phyloP scores from a whole-genome alignment of 2,797 vertebrate species.

The Microctenopoma stevenorrisi region DNA sequence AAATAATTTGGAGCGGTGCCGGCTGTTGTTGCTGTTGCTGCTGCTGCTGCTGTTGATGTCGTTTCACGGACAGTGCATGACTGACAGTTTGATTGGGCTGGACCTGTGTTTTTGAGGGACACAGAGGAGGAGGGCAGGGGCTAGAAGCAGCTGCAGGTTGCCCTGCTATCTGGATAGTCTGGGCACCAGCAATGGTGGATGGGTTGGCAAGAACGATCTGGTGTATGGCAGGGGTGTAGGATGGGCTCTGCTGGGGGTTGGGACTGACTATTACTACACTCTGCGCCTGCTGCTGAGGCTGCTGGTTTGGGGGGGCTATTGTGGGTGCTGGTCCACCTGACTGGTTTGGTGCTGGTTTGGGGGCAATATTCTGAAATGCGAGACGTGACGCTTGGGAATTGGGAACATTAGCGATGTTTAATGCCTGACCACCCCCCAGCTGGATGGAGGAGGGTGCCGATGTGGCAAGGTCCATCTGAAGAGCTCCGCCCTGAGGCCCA shows the following conservation, averaged over 20 bases:
- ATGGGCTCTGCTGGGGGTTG: slow-evolving; percentile 90
- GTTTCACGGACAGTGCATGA: slow-evolving; percentile 94
- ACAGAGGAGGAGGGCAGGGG: slow-evolving; percentile 83
- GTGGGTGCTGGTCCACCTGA: slow-evolving; percentile 77
- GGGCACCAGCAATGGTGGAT: slow-evolving; percentile 86
- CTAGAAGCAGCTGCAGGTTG: slow-evolving; percentile 88
- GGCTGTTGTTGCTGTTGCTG: slow-evolving; percentile 82
- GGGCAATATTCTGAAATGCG: slow-evolving; percentile 97
- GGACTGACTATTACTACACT: slow-evolving; percentile 95
- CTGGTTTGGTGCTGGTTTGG: slow-evolving; percentile 92
- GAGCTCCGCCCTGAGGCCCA: slow-evolving; percentile 74
- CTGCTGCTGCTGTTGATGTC: slow-evolving; percentile 87
- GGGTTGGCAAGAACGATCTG: slow-evolving; percentile 97
- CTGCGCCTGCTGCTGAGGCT: slow-evolving; percentile 84
- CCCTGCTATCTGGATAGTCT: slow-evolving; percentile 92
- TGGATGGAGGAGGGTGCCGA: slow-evolving; percentile 86
- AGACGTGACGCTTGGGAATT: slow-evolving; percentile 90
- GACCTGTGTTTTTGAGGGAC: slow-evolving; percentile 85
- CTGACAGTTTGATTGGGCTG: slow-evolving; percentile 93
- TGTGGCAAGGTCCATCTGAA: slow-evolving; percentile 81
- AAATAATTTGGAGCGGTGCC: slow-evolving; percentile 78
- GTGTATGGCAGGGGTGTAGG: slow-evolving; percentile 95
- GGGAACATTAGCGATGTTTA: slow-evolving; percentile 88
- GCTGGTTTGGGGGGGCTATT: slow-evolving; percentile 77
- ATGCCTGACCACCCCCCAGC: slow-evolving; percentile 87